Percentiles rank a stretch among this genome's conserved stretches.
Evolutionary conservation across 2,113 vertebrate genomes (phyloP).

Genomic region (Cyphomyrus plagiostoma): DNA sequence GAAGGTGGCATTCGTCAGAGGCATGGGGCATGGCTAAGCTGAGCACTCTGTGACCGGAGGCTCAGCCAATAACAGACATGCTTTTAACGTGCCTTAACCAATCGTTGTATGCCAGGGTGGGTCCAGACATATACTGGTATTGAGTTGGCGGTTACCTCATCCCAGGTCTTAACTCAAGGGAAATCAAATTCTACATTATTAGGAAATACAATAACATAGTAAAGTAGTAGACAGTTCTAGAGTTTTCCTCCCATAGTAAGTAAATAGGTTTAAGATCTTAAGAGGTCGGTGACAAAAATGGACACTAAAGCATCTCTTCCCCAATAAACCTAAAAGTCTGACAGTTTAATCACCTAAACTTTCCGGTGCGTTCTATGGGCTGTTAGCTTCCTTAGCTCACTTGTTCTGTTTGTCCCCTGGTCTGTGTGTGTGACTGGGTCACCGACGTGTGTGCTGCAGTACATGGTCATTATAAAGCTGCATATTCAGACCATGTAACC

Average conservation of each 20-base stretch:
- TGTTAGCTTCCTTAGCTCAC: not conserved
- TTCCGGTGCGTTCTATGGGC: not conserved
- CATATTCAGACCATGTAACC: not conserved
- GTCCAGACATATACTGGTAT: not conserved
- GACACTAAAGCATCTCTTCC: not conserved
- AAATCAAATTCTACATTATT: not conserved
- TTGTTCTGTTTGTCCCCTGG: not conserved
- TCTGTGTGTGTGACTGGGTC: not conserved
- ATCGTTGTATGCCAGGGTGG: not conserved
- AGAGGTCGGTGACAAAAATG: not conserved
- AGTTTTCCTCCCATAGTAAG: not conserved
- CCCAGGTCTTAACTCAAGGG: not conserved
- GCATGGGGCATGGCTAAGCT: constrained; percentile 32
- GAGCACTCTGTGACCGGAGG: not conserved
- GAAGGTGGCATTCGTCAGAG: constrained; percentile 30
- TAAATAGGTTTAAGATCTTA: not conserved
- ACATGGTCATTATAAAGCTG: not conserved
- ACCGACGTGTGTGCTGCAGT: not conserved
- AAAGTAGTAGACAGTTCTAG: not conserved
- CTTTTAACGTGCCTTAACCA: constrained; percentile 11
- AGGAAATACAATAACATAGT: not conserved
- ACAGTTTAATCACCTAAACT: not conserved
- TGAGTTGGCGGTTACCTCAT: not conserved
- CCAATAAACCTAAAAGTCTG: not conserved
- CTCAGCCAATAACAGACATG: not conserved